These are phyloP conservation scores for Drosophila burlai DNA, from an alignment of 1,140 invertebrate species.

Conservation along the genomic window DNA sequence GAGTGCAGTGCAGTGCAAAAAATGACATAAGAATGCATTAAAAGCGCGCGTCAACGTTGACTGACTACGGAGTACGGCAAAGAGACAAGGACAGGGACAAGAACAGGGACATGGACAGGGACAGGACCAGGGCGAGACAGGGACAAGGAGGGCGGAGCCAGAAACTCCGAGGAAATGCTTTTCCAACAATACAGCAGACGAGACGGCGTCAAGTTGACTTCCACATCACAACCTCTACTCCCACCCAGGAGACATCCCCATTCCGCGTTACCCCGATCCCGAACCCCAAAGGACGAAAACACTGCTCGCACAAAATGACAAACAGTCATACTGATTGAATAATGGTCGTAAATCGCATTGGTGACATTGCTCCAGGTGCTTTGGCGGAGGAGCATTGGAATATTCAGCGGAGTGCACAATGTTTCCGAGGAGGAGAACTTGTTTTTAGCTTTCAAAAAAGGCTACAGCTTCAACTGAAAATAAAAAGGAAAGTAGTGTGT, in stretches of 20 bases:
- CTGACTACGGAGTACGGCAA: conserved; percentile 56
- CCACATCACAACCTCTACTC: conserved; percentile 44
- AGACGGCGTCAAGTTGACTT: conserved; percentile 80
- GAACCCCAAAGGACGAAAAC: conserved; percentile 27
- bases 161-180: conserved; percentile 67
- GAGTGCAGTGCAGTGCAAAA: conserved; percentile 78
- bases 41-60: conserved; percentile 82
- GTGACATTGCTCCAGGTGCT: conserved; percentile 63
- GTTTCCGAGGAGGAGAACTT: background rate
- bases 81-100: conserved; percentile 22
- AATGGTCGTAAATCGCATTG: conserved; percentile 83
- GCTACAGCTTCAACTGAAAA: conserved; percentile 1
- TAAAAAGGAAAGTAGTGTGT: background rate
- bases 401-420: conserved; percentile 11
- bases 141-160: conserved; percentile 18
- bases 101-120: background rate
- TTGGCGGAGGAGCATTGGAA: conserved; percentile 11
- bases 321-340: conserved; percentile 84
- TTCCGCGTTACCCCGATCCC: background rate
- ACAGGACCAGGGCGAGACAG: conserved; percentile 9
- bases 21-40: conserved; percentile 83
- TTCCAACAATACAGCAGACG: conserved; percentile 75
- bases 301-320: conserved; percentile 77
- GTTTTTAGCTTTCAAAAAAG: conserved; percentile 11
- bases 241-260: conserved; percentile 41